Evolutionary conservation across 2,888 invertebrate species (phyloP).

Genomic region (Noctua fimbriata): DNA sequence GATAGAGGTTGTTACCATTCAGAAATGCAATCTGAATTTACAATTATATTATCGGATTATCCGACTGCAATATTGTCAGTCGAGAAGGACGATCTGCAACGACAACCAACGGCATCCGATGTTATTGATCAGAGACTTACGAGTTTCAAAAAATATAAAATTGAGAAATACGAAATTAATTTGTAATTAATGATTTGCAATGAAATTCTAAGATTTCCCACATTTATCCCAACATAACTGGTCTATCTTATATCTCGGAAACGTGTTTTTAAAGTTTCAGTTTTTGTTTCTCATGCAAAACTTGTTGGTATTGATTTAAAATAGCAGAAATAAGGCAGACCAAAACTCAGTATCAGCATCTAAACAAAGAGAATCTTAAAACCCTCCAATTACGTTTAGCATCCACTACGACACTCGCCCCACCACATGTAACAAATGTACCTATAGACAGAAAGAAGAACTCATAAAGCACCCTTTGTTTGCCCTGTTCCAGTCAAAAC

Average conservation of each 20-base stretch:
- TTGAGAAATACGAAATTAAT: neutral
- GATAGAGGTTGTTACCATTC: neutral
- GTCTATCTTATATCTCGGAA: neutral
- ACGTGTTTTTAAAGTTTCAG: neutral
- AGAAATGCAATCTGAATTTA: neutral
- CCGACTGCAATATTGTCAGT: neutral
- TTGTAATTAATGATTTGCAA: neutral
- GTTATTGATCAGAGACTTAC: neutral
- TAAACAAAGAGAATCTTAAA: conserved; percentile 19
- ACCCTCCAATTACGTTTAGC: neutral
- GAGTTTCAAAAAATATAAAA: neutral
- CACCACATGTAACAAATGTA: neutral
- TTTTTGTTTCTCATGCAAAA: neutral
- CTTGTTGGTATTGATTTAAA: neutral
- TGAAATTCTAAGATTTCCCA: neutral
- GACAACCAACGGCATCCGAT: neutral
- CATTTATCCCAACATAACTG: neutral
- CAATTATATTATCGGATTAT: neutral
- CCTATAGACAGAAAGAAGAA: neutral
- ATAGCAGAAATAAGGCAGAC: neutral
- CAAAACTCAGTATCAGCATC: neutral
- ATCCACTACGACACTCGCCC: neutral
- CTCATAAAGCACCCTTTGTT: neutral
- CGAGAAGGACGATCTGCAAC: neutral
- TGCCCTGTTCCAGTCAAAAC: neutral